A percentile compares a stretch with the other conserved stretches of the same genome.
Conservation (phyloP, 2,888 invertebrate genomes). For the Phytoseiulus persimilis region DNA sequence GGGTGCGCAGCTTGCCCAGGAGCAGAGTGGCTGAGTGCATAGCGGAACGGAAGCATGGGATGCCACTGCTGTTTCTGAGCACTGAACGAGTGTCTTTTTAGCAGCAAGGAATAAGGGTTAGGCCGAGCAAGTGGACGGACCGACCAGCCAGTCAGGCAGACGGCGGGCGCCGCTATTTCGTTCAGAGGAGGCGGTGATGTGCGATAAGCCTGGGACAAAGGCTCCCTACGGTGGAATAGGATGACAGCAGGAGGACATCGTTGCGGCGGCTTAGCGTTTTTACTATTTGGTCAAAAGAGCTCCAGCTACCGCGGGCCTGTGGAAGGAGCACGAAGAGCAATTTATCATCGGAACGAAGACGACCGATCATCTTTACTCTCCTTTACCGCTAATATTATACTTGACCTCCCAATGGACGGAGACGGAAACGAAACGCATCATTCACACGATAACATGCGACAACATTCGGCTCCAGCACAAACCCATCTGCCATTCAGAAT, state of each 20-base stretch:
- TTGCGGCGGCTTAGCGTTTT: slow-evolving; percentile 5
- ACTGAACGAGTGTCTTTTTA: neutral
- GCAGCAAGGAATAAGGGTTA: neutral
- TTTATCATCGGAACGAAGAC: neutral
- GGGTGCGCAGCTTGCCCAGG: neutral
- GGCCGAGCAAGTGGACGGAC: neutral
- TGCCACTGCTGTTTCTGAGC: neutral
- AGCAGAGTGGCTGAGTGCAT: neutral
- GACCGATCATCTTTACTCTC: neutral
- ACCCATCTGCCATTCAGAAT: no score
- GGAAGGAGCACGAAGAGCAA: neutral
- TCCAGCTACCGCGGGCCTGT: neutral
- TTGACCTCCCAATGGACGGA: neutral
- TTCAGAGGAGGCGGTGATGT: slow-evolving; percentile 5
- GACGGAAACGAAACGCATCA: neutral
- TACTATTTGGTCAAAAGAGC: neutral
- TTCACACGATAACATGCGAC: neutral
- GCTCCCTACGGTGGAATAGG: slow-evolving; percentile 5
- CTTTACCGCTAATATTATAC: neutral
- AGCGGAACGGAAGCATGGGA: neutral
- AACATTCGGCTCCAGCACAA: neutral
- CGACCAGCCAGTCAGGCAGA: neutral
- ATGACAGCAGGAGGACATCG: neutral
- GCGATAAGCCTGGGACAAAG: neutral
- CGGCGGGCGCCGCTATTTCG: neutral